Percentiles rank a stretch among this genome's conserved stretches.
Evolutionary conservation across 2,888 invertebrate species (phyloP).

Genomic region (Meganola albula): DNA sequence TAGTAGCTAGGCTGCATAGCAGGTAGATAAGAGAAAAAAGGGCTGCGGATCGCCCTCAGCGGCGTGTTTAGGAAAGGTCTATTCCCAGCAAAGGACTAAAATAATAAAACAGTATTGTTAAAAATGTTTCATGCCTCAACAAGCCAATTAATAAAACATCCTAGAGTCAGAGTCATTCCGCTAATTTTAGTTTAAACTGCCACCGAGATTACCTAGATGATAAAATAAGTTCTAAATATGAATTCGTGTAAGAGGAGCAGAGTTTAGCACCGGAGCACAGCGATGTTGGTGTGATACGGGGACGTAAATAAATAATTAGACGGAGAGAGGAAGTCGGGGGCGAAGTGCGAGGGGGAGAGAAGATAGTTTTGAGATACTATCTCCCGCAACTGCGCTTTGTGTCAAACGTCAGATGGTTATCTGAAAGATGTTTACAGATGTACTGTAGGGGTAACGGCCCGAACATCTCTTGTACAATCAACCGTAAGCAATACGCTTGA

Average conservation of each 20-base stretch:
- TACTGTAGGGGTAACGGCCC: conserved; percentile 69
- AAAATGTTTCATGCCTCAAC: no score
- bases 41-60: no score
- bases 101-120: no score
- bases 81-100: no score
- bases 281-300: conserved; percentile 71
- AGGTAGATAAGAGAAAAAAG: no score
- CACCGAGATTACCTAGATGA: conserved; percentile 64
- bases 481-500: conserved; percentile 55
- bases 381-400: conserved; percentile 74
- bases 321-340: conserved; percentile 56
- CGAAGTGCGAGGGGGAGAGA: conserved; percentile 42
- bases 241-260: conserved; percentile 58
- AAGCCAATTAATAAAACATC: conserved; percentile 19
- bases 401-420: conserved; percentile 76
- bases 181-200: conserved; percentile 46
- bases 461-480: conserved; percentile 59
- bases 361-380: conserved; percentile 72
- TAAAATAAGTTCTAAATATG: conserved; percentile 65
- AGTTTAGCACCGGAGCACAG: conserved; percentile 66
- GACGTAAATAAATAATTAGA: conserved; percentile 76
- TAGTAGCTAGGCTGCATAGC: no score
- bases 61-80: no score
- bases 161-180: conserved; percentile 27
- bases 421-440: conserved; percentile 75